phyloP scores from a whole-genome alignment of 2,113 vertebrate species.

The Electrona antarctica region DNA sequence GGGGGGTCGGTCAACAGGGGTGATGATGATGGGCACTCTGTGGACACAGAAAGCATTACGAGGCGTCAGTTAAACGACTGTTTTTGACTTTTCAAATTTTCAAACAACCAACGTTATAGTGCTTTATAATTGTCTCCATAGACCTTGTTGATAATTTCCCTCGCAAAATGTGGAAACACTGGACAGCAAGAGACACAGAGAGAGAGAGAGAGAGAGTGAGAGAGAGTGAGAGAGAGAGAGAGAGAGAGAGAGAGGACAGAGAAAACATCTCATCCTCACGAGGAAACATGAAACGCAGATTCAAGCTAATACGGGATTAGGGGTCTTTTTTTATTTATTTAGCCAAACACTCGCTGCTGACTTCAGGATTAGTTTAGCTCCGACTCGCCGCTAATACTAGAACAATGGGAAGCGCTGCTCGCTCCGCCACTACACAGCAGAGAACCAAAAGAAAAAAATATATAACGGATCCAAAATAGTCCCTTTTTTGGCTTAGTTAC shows the following conservation, averaged over 20 bases:
- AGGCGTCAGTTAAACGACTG: conserved; percentile 36
- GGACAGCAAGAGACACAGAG: too few species aligned
- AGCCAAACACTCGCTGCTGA: conserved; percentile 52
- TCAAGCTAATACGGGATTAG: conserved; percentile 68
- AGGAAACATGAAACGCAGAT: conserved; percentile 60
- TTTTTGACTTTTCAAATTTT: too few species aligned
- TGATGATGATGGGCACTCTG: conserved; percentile 69
- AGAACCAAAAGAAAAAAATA: conserved; percentile 45
- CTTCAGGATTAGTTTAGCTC: conserved; percentile 61
- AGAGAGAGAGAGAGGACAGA: background rate
- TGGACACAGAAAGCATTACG: conserved; percentile 22
- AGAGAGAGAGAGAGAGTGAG: too few species aligned
- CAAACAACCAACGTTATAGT: too few species aligned
- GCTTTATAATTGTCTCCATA: too few species aligned
- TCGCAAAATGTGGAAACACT: too few species aligned
- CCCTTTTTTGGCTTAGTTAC: conserved; percentile 28
- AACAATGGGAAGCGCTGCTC: conserved; percentile 53
- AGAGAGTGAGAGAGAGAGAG: too few species aligned
- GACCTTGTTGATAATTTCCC: too few species aligned
- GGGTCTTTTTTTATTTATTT: conserved; percentile 52
- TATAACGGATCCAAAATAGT: conserved; percentile 46
- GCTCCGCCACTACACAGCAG: conserved; percentile 45
- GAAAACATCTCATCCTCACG: conserved; percentile 38
- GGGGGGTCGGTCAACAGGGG: conserved; percentile 61
- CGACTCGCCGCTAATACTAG: conserved; percentile 61